Evolutionary conservation across 35 echinoderm and acorn worm genomes (phyloP), one percentile per base, ranked within the genome.

Genomic region (Acanthaster planci): DNA sequence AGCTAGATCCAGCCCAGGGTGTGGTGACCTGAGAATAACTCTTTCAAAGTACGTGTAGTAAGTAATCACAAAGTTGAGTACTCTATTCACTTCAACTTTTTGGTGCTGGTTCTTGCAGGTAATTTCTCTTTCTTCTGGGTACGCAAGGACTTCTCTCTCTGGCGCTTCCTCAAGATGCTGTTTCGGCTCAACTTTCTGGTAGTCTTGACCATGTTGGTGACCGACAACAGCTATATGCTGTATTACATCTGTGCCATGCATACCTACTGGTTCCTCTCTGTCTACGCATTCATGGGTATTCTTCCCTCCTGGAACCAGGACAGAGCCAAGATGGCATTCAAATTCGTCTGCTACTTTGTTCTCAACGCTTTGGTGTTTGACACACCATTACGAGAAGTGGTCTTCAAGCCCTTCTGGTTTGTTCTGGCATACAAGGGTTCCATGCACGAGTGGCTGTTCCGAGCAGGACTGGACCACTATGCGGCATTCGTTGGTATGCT

Each of bases 191-290:
- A 93, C 58, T 93, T 93, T 26, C 77, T 93, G 6, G 92, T 93
- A n/a, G 80, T 89, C 40, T 37, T 89, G 6, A 55, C 82, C 23
- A 34, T 83, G 26, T 40, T 89, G 64, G 82, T 81, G 37, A 93
- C 92, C 39, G 38, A 93, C 76, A 93, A 93, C 55, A 47, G 83
- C 21, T 93, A 93, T 57, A 93, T 93, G 92, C 52, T 89, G 39
- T 93, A 93, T 34, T 93, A 93, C 86, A 93, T 93, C 81, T 93
- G 92, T 80, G 92, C 86, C 12, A 93, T 93, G 92, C 92, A 93
- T 76, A 93, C 92, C 34, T 93, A 93, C 55, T 93, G 92, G 92
- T 93, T 93, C 36, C 26, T 93, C 29, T 80, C 86, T 15, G 92
- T 93, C 0, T 93, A 93, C 40, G 30, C 84, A 8, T 93, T 93